Conservation (phyloP, 1,140 invertebrate genomes). For the Heliconius hewitsoni region DNA sequence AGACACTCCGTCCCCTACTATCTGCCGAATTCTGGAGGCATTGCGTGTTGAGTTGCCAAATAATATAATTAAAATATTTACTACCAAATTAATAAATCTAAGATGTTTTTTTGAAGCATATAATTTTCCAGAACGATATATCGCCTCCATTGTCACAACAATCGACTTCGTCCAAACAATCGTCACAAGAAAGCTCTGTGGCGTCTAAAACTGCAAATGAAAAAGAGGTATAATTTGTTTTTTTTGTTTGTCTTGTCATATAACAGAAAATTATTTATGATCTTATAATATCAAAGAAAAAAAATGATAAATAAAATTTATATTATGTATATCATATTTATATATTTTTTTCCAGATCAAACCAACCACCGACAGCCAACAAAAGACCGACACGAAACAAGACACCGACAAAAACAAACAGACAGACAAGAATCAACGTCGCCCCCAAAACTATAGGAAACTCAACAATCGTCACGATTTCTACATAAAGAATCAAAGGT, state of each 20-base stretch:
- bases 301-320: too few species aligned
- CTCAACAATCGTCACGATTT: constrained; percentile 64
- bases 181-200: constrained; percentile 13
- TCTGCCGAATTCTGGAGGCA: too few species aligned
- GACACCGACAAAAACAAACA: constrained; percentile 52
- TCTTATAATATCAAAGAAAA: too few species aligned
- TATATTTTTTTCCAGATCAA: constrained; percentile 13
- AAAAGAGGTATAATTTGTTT: constrained; percentile 22
- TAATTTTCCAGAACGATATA: constrained; percentile 7
- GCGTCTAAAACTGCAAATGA: constrained; percentile 5
- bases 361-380: constrained; percentile 32
- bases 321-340: too few species aligned
- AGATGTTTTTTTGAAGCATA: too few species aligned
- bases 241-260: background rate
- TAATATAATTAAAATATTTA: too few species aligned
- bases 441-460: constrained; percentile 64
- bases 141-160: constrained; percentile 15
- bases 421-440: constrained; percentile 54
- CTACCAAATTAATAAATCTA: too few species aligned
- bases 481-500: constrained; percentile 71
- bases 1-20: too few species aligned
- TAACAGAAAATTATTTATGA: too few species aligned
- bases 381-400: constrained; percentile 38
- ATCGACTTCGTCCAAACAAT: constrained; percentile 18
- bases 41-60: too few species aligned